Evolutionary conservation across 2,888 invertebrate species (phyloP).

Genomic region (Nezara viridula): DNA sequence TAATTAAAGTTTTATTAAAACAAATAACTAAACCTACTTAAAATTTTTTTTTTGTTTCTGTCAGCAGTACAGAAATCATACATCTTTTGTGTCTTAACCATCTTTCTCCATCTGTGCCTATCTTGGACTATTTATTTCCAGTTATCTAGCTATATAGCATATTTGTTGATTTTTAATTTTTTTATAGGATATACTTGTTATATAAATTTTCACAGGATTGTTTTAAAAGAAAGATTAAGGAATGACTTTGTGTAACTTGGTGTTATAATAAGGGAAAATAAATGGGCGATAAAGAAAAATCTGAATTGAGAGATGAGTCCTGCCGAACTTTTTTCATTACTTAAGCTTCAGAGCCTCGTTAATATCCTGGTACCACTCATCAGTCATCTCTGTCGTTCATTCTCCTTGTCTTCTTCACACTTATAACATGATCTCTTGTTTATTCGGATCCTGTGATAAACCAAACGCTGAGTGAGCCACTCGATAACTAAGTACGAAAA

Average conservation of each 20-base stretch:
- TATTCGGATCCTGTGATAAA: background rate
- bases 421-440: background rate
- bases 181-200: background rate
- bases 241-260: background rate
- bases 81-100: too few species aligned
- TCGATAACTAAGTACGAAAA: too few species aligned
- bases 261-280: background rate
- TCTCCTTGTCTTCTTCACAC: background rate
- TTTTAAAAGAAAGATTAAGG: background rate
- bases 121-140: too few species aligned
- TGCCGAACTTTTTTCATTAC: constrained; percentile 24
- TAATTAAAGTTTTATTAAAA: too few species aligned
- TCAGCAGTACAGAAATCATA: too few species aligned
- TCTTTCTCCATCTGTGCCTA: too few species aligned
- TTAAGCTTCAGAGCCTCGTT: background rate
- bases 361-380: background rate
- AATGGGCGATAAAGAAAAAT: constrained; percentile 23
- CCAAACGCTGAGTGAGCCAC: background rate
- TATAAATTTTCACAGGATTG: background rate
- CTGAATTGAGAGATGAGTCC: background rate
- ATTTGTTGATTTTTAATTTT: background rate
- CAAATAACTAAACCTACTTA: too few species aligned
- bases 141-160: background rate
- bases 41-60: too few species aligned
- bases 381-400: background rate